Conservation (phyloP, 2,113 vertebrate species). For the Plestiodon gilberti region DNA sequence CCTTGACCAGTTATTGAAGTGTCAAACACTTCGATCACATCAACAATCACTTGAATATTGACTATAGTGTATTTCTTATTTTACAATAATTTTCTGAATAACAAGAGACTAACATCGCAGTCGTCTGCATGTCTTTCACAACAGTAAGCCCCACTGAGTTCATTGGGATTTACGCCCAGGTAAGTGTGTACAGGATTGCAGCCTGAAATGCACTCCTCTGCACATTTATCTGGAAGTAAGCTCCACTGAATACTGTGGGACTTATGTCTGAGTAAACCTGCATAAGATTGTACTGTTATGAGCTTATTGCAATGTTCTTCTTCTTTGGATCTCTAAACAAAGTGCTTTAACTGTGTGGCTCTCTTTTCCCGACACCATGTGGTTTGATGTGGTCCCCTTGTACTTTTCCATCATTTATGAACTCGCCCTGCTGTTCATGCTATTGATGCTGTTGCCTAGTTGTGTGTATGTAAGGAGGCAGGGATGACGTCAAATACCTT, state of each 20-base stretch:
- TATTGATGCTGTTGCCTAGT: slow-evolving; percentile 39
- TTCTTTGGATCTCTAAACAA: not conserved
- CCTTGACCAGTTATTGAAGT: not conserved
- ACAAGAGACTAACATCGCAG: not conserved
- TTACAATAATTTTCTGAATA: not conserved
- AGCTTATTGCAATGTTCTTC: too few species aligned
- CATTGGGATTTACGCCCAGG: too few species aligned
- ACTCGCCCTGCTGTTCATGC: not conserved
- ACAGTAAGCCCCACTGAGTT: too few species aligned
- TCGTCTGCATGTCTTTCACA: too few species aligned
- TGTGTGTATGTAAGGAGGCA: slow-evolving; percentile 32
- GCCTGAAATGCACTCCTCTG: too few species aligned
- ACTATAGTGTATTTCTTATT: not conserved
- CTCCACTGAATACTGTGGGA: too few species aligned
- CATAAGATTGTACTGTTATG: too few species aligned
- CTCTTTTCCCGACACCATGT: not conserved
- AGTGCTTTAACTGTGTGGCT: not conserved
- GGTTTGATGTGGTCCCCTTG: not conserved
- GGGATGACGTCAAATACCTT: slow-evolving; percentile 44
- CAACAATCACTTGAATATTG: not conserved
- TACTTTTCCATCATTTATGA: not conserved
- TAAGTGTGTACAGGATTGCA: too few species aligned
- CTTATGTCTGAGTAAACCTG: too few species aligned
- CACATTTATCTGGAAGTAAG: too few species aligned
- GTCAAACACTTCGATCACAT: not conserved